A percentile compares a stretch with the other conserved stretches of the same genome.
phyloP scores from a whole-genome alignment of 2,888 invertebrate genomes.

The Mermis nigrescens region DNA sequence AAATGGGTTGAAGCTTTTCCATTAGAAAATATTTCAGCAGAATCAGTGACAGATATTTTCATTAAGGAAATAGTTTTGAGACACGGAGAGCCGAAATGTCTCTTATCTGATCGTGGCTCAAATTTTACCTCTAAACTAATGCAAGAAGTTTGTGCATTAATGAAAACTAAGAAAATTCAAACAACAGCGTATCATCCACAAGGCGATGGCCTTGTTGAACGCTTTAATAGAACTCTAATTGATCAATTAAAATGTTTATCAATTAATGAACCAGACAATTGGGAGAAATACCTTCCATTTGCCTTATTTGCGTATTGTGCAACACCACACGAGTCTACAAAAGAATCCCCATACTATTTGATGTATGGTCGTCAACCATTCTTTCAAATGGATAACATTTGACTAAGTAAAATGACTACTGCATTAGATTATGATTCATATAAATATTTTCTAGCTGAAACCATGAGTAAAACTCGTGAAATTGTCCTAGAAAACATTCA shows the following conservation, averaged over 20 bases:
- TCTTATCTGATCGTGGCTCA: neutral
- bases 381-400: neutral
- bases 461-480: too few species aligned
- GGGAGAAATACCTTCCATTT: constrained; percentile 6
- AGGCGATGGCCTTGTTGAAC: neutral
- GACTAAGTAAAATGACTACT: constrained; percentile 15
- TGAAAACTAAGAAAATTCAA: neutral
- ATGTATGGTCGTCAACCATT: neutral
- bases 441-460: too few species aligned
- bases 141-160: neutral
- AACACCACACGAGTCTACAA: neutral
- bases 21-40: neutral
- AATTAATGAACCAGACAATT: neutral
- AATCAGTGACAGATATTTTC: neutral
- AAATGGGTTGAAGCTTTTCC: neutral
- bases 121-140: neutral
- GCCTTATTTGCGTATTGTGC: neutral
- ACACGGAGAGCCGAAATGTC: neutral
- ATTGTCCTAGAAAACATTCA: neutral
- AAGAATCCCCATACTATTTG: neutral
- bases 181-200: neutral
- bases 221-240: neutral
- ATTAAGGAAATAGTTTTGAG: neutral
- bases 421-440: neutral
- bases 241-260: neutral